phyloP scores from a whole-genome alignment of 2,888 invertebrate species.

The Macroteleia sp. region DNA sequence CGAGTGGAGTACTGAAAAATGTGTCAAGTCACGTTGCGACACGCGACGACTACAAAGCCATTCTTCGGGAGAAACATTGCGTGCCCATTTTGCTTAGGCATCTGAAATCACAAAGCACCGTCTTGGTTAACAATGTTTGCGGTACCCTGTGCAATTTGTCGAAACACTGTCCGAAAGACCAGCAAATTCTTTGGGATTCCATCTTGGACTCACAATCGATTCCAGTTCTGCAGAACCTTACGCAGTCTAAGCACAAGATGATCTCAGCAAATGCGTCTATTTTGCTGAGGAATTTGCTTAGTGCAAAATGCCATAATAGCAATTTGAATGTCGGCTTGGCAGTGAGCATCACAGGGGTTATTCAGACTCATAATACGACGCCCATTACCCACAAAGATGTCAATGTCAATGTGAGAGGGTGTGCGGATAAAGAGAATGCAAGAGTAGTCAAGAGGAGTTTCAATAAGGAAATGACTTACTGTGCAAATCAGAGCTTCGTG shows the following conservation, averaged over 20 bases:
- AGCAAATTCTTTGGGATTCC: slow-evolving; percentile 93
- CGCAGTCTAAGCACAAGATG: slow-evolving; percentile 97
- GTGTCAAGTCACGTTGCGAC: slow-evolving; percentile 96
- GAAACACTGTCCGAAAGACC: slow-evolving; percentile 93
- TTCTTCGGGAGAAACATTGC: slow-evolving; percentile 92
- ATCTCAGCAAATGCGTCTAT: slow-evolving; percentile 97
- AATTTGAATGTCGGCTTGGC: slow-evolving; percentile 76
- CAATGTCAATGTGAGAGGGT: slow-evolving; percentile 40
- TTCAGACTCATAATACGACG: slow-evolving; percentile 32
- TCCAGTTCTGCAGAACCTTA: slow-evolving; percentile 93
- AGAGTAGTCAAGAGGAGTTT: slow-evolving; percentile 29
- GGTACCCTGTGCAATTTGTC: slow-evolving; percentile 98
- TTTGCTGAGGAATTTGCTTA: slow-evolving; percentile 94
- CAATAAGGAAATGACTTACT: slow-evolving; percentile 52
- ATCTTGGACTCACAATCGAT: slow-evolving; percentile 95
- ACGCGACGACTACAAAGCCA: slow-evolving; percentile 92
- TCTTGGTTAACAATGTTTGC: slow-evolving; percentile 97
- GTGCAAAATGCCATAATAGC: slow-evolving; percentile 89
- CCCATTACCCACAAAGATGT: slow-evolving; percentile 39
- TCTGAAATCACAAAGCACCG: slow-evolving; percentile 94
- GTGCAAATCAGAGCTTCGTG: slow-evolving; percentile 39
- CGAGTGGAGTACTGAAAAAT: slow-evolving; percentile 96
- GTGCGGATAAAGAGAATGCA: slow-evolving; percentile 45
- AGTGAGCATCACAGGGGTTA: slow-evolving; percentile 33
- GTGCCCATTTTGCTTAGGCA: slow-evolving; percentile 94